Evolutionary conservation across 2,797 vertebrate species (phyloP), one percentile per base, ranked within the genome.

Genomic region (Enoplosus armatus): DNA sequence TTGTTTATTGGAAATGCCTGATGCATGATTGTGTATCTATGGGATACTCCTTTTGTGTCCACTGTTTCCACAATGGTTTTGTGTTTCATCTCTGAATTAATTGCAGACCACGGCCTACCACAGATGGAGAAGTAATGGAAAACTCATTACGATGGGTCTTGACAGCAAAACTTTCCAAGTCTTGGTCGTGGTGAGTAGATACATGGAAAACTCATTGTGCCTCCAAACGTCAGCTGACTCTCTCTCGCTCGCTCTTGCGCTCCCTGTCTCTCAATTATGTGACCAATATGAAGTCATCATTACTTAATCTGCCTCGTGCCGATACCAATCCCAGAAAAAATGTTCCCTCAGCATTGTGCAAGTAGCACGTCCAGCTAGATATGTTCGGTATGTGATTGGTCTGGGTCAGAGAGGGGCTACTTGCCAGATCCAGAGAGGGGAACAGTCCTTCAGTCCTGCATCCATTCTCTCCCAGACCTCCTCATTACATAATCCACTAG

Each of bases 101-200:
- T 83, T 71, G 78, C 85, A 89, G 82, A 81, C 75, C 48, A 33
- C 4, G 22, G 59, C 56, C 76, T 43, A 84, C 85, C 85, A 67
- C 86, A 82, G 85, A 77, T 22, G 6, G 65, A 78, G 55, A 37
- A 89, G 87, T 88, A 85, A 90, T 91, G 92, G 92, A 94, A 94
- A 90, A 86, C 22, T 71, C 68, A 84, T 86, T 78, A 72, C 26
- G 35, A 86, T 72, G 71, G 62, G 62, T 75, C 61, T 48, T 69
- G 77, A 89, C 75, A 66, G 81, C 39, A 76, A 75, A 86, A 82
- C 66, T 87, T 91, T 93, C 88, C 90, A 74, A 80, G 50, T 70
- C 77, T 58, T 61, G 68, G 84, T 83, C 79, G 47, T 65, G 55
- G 80, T 64, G 63, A 87, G 69, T 55, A 71, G 72, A 82, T 79